Evolutionary conservation across 2,888 invertebrate species (phyloP), one percentile per base, ranked within the genome.

Genomic region (Oxycera nigricornis): DNA sequence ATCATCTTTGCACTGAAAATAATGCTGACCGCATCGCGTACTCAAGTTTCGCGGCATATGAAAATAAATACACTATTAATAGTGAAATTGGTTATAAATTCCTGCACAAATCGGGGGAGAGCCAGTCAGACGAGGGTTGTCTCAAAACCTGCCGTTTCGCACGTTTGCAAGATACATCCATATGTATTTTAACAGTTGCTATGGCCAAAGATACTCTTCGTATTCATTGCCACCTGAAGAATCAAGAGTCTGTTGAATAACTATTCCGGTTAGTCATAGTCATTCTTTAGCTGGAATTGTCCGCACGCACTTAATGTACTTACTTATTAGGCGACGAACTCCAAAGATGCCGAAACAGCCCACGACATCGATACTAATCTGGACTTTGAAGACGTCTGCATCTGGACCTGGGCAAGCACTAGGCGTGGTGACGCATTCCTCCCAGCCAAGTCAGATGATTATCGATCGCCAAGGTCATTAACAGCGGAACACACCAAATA

Each of bases 351-450:
- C 52, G 30, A 55, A 39, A 31, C 68, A 30, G 17, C 68, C 68
- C 68, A 68, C 68, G 50, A 67, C 68, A 28, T 46, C 0, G 59
- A 62, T 65, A 11, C 41, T 6, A 65, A 70, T 70, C 55, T 70
- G 70, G 52, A 31, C 17, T 26, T 39, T 46, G 24, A 41, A 50
- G 22, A 17, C 26, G 52, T 50, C 62, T 62, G 30, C 59, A 20
- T 31, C 31, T 62, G 55, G 55, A 55, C 22, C 55, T 55, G 55
- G 55, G 6, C 24, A 24, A 55, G 55, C 55, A 24, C 9, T 55
- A 6, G 9, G 55, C 30, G 59, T 9, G 31, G 41, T 70, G 70
- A 70, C 70, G 70, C 70, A 70, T 70, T 70, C 70, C 62, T 62
- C 9, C 31, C 7, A 7, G 55, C 41, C n/a, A 14, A 35, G 62